phyloP scores from a whole-genome alignment of 2,113 vertebrate species.

The Caranx melampygus region DNA sequence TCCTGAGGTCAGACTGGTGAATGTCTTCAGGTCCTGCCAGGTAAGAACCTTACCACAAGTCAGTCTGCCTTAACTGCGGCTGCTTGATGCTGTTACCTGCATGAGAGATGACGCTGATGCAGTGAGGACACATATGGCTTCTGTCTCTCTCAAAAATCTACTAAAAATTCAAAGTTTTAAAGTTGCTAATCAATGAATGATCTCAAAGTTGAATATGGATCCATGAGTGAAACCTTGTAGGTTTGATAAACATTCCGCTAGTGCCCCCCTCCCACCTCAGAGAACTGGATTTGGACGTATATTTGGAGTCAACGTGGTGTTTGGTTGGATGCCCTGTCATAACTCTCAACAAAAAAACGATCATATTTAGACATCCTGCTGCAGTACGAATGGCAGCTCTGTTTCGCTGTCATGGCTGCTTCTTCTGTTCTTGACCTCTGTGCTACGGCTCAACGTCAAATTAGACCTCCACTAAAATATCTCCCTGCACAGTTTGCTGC shows the following conservation, averaged over 20 bases:
- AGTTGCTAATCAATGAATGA: neutral
- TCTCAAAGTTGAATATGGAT: neutral
- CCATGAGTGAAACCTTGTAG: neutral
- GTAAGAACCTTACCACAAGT: constrained; percentile 23
- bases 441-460: constrained; percentile 56
- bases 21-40: neutral
- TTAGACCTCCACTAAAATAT: constrained; percentile 19
- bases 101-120: neutral
- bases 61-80: constrained; percentile 32
- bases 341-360: constrained; percentile 59
- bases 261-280: constrained; percentile 1
- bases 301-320: constrained; percentile 65
- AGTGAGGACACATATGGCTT: neutral
- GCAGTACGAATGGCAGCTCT: constrained; percentile 46
- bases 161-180: neutral
- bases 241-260: neutral
- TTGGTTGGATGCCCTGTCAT: constrained; percentile 76
- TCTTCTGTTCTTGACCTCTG: constrained; percentile 60
- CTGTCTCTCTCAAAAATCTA: neutral
- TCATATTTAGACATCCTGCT: constrained; percentile 24
- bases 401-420: constrained; percentile 65
- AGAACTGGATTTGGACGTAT: constrained; percentile 4
- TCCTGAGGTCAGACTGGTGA: no score
- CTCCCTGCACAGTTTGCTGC: constrained; percentile 26
- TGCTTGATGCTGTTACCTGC: constrained; percentile 17